phyloP scores from a whole-genome alignment of 1,140 invertebrate genomes.

The Ostrea denselamellosa region DNA sequence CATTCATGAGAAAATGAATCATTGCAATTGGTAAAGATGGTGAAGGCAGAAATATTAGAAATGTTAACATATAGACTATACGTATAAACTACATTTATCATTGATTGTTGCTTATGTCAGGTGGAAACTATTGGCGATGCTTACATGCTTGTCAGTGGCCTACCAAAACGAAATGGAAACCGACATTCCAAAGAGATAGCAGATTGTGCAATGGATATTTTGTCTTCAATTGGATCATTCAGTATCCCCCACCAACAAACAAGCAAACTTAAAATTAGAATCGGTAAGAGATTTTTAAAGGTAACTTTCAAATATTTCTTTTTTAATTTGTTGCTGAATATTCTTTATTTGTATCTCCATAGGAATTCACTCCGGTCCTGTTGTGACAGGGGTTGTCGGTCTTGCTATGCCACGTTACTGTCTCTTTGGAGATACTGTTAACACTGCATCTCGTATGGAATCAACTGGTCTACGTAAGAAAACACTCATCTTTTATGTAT shows the following conservation, averaged over 20 bases:
- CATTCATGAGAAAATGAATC: too few relatives aligned
- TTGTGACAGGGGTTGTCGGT: conserved; percentile 93
- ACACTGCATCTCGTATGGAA: conserved; percentile 96
- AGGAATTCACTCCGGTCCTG: conserved; percentile 84
- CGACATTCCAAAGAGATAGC: conserved; percentile 90
- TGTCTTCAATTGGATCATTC: conserved; percentile 90
- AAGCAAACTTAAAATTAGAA: conserved; percentile 90
- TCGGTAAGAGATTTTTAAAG: conserved; percentile 82
- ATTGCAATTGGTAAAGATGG: too few relatives aligned
- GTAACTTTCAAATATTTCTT: background rate
- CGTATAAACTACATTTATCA: too few relatives aligned
- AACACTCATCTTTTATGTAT: background rate
- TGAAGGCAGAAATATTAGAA: too few relatives aligned
- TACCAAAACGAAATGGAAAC: conserved; percentile 70
- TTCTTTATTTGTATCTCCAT: conserved; percentile 16
- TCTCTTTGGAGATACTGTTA: conserved; percentile 91
- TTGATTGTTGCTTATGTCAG: conserved; percentile 79
- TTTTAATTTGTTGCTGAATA: background rate
- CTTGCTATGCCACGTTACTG: conserved; percentile 94
- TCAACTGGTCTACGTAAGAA: conserved; percentile 83
- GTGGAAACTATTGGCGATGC: conserved; percentile 79
- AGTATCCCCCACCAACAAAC: conserved; percentile 91
- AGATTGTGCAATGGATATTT: conserved; percentile 90
- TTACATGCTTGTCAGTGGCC: conserved; percentile 76
- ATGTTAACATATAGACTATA: too few relatives aligned